Conservation (phyloP, 2,113 vertebrate species). For the Cyanoramphus novaezelandiae region DNA sequence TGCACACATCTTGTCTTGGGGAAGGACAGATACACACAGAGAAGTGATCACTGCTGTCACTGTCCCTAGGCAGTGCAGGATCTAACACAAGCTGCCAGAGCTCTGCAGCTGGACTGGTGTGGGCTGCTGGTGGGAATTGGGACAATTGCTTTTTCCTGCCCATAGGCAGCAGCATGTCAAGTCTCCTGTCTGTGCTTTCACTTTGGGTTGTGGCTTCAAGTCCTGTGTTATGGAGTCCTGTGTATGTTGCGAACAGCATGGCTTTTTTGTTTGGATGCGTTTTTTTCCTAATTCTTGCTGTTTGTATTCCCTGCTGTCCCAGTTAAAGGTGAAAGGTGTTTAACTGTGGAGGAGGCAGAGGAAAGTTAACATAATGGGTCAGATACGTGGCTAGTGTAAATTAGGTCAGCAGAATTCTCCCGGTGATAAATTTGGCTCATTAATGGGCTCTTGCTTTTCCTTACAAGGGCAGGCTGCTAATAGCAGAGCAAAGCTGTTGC, state of each 20-base stretch:
- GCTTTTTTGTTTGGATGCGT: background rate
- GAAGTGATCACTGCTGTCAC: background rate
- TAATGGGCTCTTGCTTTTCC: background rate
- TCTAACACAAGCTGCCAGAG: background rate
- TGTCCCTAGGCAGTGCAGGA: background rate
- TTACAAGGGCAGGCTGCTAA: conserved; percentile 4
- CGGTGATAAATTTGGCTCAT: conserved; percentile 4
- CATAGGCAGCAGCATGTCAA: background rate
- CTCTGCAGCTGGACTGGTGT: background rate
- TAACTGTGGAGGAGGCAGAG: background rate
- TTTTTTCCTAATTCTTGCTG: background rate
- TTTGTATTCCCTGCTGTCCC: background rate
- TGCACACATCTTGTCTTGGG: background rate
- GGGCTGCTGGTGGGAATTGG: background rate
- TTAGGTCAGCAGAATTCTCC: conserved; percentile 4
- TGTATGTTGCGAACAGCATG: background rate
- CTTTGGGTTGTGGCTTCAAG: background rate
- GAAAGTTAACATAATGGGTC: background rate
- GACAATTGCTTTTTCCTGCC: background rate
- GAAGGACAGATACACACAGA: background rate
- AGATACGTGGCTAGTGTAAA: background rate
- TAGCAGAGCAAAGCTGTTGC: conserved; percentile 26
- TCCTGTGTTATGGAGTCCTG: background rate
- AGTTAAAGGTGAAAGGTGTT: background rate
- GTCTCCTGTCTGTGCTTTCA: background rate